Percentiles rank a stretch among this genome's conserved stretches.
Evolutionary conservation across 2,113 vertebrate genomes (phyloP).

Genomic region (Heterochromis multidens): DNA sequence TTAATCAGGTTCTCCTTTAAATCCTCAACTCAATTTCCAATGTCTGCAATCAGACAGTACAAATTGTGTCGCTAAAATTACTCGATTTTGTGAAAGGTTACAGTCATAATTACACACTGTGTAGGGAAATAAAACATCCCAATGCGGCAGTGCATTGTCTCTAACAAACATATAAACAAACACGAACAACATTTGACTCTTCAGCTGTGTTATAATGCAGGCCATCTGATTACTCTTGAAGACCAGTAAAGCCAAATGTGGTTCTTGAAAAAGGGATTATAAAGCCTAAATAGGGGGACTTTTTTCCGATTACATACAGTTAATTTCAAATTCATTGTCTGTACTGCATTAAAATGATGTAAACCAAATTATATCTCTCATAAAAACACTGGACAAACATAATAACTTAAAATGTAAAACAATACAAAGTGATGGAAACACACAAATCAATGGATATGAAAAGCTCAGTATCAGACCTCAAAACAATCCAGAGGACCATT

Average conservation of each 20-base stretch:
- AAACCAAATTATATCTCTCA: slow-evolving; percentile 47
- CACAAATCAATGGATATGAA: slow-evolving; percentile 41
- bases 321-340: slow-evolving; percentile 19
- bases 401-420: slow-evolving; percentile 55
- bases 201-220: slow-evolving; percentile 24
- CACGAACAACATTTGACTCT: slow-evolving; percentile 50
- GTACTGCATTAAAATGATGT: slow-evolving; percentile 57
- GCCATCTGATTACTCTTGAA: slow-evolving; percentile 20
- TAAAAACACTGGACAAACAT: slow-evolving; percentile 39
- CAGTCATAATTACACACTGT: slow-evolving; percentile 47
- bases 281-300: neutral
- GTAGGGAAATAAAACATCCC: slow-evolving; percentile 54
- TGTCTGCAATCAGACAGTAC: slow-evolving; percentile 49
- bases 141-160: slow-evolving; percentile 70
- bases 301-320: slow-evolving; percentile 3
- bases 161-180: slow-evolving; percentile 59
- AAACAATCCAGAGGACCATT: neutral
- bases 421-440: slow-evolving; percentile 43
- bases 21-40: slow-evolving; percentile 30
- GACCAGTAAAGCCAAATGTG: slow-evolving; percentile 22
- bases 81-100: slow-evolving; percentile 52
- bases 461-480: slow-evolving; percentile 5
- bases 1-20: slow-evolving; percentile 44
- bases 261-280: slow-evolving; percentile 17
- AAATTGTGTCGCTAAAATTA: slow-evolving; percentile 40